These are phyloP conservation scores for Muntiacus reevesi DNA, from an alignment of 2,113 vertebrate species.

Conservation along the genomic window DNA sequence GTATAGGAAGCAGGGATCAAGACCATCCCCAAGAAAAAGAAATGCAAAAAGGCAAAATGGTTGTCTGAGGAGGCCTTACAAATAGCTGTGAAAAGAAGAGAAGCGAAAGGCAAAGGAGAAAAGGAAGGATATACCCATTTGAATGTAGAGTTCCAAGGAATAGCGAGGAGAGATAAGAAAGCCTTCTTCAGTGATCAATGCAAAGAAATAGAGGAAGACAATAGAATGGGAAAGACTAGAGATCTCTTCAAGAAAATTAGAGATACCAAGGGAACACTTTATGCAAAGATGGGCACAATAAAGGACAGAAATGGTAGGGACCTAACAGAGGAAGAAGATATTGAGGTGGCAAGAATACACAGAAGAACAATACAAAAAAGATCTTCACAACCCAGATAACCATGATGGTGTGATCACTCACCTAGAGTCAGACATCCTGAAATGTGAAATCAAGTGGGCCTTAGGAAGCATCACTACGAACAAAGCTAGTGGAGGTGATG, in stretches of 20 bases:
- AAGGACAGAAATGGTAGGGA: neutral
- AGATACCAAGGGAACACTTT: neutral
- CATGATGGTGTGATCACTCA: neutral
- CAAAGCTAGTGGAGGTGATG: neutral
- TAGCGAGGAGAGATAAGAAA: neutral
- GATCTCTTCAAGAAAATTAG: neutral
- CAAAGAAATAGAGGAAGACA: neutral
- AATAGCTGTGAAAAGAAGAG: neutral
- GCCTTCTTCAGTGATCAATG: neutral
- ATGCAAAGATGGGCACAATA: neutral
- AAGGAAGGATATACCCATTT: neutral
- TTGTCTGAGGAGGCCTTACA: neutral
- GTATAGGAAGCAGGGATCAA: neutral
- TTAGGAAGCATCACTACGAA: neutral
- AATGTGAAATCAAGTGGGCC: neutral
- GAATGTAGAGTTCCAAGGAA: neutral
- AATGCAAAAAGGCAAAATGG: neutral
- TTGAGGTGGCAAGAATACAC: neutral
- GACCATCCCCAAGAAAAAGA: neutral
- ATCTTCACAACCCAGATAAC: neutral
- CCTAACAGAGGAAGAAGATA: neutral
- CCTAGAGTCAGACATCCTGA: neutral
- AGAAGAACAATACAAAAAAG: neutral
- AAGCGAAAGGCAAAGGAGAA: neutral
- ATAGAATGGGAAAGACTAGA: neutral